These are phyloP conservation scores for Macaria notata DNA, from an alignment of 2,888 invertebrate genomes.

Conservation along the genomic window DNA sequence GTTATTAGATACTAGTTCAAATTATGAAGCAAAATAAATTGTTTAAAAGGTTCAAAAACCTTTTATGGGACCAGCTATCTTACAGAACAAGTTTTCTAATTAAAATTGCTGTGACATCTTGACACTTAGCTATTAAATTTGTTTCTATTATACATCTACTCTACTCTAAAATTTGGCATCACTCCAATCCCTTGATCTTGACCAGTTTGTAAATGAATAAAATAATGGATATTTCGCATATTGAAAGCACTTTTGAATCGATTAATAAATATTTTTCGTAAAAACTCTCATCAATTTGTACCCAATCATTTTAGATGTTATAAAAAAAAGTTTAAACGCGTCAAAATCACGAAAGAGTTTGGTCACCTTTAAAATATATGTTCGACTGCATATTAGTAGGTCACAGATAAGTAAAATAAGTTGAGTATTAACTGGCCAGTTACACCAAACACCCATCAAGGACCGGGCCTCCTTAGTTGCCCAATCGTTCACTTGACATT, in stretches of 20 bases:
- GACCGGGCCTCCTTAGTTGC: slow-evolving; percentile 5
- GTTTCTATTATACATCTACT: not conserved
- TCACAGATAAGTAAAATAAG: slow-evolving; percentile 6
- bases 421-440: not conserved
- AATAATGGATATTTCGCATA: no score
- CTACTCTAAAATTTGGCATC: not conserved
- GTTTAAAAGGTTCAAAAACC: slow-evolving; percentile 30
- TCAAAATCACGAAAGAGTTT: no score
- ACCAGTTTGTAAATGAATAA: no score
- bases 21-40: not conserved
- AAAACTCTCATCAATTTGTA: no score
- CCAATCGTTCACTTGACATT: no score
- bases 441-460: slow-evolving; percentile 13
- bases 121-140: slow-evolving; percentile 1
- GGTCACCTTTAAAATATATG: no score
- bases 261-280: no score
- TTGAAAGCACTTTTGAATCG: no score
- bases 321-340: no score
- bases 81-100: slow-evolving; percentile 36
- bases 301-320: no score
- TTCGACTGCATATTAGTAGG: not conserved
- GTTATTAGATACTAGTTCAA: no score
- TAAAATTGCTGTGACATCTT: slow-evolving; percentile 48
- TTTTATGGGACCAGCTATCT: not conserved
- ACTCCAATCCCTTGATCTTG: not conserved